Percentiles rank a stretch among this genome's conserved stretches.
These are phyloP conservation scores for Penaeus vannamei DNA, from an alignment of 1,140 invertebrate species.

Conservation along the genomic window DNA sequence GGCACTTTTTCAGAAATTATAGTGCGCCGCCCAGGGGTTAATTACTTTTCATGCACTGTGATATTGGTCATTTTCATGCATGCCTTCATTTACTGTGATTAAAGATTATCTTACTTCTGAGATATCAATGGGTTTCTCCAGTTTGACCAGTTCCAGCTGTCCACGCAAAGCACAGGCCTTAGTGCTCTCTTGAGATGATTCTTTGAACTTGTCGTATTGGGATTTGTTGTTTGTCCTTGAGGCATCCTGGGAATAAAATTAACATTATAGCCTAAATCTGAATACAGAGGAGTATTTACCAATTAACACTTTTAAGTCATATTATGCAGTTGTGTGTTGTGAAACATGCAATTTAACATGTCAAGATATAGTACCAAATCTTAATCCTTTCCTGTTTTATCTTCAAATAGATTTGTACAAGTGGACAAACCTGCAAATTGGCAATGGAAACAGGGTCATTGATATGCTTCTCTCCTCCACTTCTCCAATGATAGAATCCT, in stretches of 20 bases:
- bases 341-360: no score
- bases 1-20: no score
- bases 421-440: slow-evolving; percentile 83
- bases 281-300: not conserved
- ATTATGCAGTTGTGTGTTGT: no score
- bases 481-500: slow-evolving; percentile 95
- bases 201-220: slow-evolving; percentile 91
- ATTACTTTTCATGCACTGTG: no score
- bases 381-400: no score
- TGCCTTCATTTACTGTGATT: no score
- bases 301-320: no score
- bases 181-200: slow-evolving; percentile 89
- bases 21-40: no score
- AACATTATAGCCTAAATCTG: not conserved
- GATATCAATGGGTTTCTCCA: slow-evolving; percentile 84
- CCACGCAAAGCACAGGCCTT: slow-evolving; percentile 91
- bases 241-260: slow-evolving; percentile 79
- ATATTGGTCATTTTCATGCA: no score
- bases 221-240: slow-evolving; percentile 84
- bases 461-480: slow-evolving; percentile 97
- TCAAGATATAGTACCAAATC: no score
- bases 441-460: slow-evolving; percentile 96
- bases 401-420: no score
- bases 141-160: slow-evolving; percentile 87
- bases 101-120: slow-evolving; percentile 78